Conservation (phyloP, 2,888 invertebrate species). For the Pachymerium ferrugineum region DNA sequence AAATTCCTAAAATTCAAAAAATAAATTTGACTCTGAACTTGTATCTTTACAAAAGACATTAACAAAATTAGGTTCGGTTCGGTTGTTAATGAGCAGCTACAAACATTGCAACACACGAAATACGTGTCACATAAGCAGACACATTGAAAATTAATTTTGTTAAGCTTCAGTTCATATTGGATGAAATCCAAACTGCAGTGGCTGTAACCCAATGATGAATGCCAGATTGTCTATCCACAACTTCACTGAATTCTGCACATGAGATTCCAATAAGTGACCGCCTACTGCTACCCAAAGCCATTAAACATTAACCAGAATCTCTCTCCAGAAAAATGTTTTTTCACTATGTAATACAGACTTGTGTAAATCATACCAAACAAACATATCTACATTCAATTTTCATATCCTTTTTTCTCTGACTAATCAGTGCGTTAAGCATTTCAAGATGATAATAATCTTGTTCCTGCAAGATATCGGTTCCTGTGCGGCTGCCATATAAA, state of each 20-base stretch:
- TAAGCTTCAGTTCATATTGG: conserved; percentile 37
- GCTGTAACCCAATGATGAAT: conserved; percentile 69
- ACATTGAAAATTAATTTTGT: no score
- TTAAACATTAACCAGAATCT: conserved; percentile 69
- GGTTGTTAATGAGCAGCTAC: no score
- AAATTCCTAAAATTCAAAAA: no score
- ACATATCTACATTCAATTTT: conserved; percentile 73
- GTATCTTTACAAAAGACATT: no score
- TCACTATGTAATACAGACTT: background rate
- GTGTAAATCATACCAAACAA: conserved; percentile 55
- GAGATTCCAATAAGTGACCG: conserved; percentile 76
- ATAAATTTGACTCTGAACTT: no score
- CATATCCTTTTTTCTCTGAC: conserved; percentile 74
- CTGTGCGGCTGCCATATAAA: conserved; percentile 56
- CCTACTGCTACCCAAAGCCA: conserved; percentile 61
- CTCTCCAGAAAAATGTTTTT: conserved; percentile 51
- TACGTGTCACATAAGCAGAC: no score
- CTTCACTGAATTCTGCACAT: conserved; percentile 79
- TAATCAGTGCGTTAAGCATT: conserved; percentile 68
- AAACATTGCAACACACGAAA: no score
- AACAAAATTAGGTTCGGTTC: no score
- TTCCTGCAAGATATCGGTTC: conserved; percentile 72
- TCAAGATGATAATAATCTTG: conserved; percentile 73
- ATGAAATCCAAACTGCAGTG: conserved; percentile 44
- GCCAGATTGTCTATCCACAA: conserved; percentile 76